Evolutionary conservation across 1,140 invertebrate species (phyloP).

Genomic region (Stratiolaelaps scimitus): DNA sequence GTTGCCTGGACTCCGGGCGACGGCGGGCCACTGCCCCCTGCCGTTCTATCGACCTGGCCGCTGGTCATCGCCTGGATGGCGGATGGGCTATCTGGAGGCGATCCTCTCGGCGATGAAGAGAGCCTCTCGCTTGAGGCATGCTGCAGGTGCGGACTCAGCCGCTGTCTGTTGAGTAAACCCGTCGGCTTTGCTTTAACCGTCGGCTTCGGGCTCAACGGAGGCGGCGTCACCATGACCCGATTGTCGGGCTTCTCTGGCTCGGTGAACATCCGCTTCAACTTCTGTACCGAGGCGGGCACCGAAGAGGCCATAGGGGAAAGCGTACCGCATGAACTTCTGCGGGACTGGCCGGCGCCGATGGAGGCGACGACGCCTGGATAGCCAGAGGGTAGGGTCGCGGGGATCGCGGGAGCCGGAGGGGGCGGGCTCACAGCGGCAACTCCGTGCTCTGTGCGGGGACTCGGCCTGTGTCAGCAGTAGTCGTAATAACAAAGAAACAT

Average conservation of each 20-base stretch:
- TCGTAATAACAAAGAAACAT: no score
- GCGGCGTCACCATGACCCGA: background rate
- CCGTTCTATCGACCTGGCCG: no score
- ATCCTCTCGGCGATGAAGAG: no score
- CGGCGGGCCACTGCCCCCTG: no score
- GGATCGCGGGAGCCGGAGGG: background rate
- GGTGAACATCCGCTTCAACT: conserved; percentile 22
- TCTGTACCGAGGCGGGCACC: conserved; percentile 8
- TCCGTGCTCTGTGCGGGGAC: conserved; percentile 27
- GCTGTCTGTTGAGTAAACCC: conserved; percentile 22
- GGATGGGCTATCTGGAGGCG: no score
- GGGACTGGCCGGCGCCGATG: background rate
- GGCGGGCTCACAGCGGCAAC: conserved; percentile 23
- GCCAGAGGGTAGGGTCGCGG: no score
- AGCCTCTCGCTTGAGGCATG: no score
- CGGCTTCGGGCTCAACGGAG: conserved; percentile 24
- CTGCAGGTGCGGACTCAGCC: no score
- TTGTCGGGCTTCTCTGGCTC: conserved; percentile 14
- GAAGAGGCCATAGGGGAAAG: conserved; percentile 6
- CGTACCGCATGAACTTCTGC: conserved; percentile 25
- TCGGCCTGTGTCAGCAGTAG: background rate
- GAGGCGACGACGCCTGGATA: background rate
- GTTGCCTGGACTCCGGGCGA: no score
- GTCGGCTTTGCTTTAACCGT: conserved; percentile 23
- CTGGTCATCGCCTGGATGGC: no score